Evolutionary conservation across 2,113 vertebrate genomes (phyloP).

Genomic region (Dromiciops gliroides): DNA sequence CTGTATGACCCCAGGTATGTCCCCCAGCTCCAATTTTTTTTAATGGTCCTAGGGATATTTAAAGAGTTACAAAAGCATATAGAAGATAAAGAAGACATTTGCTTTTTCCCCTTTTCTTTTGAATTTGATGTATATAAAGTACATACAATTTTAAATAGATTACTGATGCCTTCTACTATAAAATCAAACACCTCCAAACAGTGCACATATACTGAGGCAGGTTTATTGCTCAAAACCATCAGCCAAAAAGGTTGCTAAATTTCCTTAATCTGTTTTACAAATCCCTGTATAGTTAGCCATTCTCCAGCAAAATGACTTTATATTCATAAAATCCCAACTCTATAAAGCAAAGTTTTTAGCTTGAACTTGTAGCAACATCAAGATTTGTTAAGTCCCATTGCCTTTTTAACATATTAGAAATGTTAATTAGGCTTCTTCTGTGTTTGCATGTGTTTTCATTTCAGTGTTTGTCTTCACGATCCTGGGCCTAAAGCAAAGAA

Average conservation of each 20-base stretch:
- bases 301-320: conserved; percentile 30
- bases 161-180: conserved; percentile 35
- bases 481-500: conserved; percentile 85
- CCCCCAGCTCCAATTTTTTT: too few species aligned
- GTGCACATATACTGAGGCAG: background rate
- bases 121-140: conserved; percentile 21
- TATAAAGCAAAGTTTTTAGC: conserved; percentile 29
- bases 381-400: accelerated
- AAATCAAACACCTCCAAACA: conserved; percentile 48
- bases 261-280: conserved; percentile 44
- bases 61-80: background rate
- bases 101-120: conserved; percentile 30
- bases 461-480: conserved; percentile 88
- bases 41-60: background rate
- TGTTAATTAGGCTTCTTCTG: background rate
- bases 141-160: conserved; percentile 47
- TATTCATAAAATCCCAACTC: conserved; percentile 41
- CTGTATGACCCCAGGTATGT: too few species aligned
- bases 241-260: conserved; percentile 26
- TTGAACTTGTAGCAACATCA: background rate
- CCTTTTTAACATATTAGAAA: background rate
- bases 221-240: conserved; percentile 11
- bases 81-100: background rate
- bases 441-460: background rate
- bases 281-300: conserved; percentile 39